Evolutionary conservation across 2,888 invertebrate species (phyloP), one percentile per base, ranked within the genome.

Genomic region (Eudasyphora cyanicolor): DNA sequence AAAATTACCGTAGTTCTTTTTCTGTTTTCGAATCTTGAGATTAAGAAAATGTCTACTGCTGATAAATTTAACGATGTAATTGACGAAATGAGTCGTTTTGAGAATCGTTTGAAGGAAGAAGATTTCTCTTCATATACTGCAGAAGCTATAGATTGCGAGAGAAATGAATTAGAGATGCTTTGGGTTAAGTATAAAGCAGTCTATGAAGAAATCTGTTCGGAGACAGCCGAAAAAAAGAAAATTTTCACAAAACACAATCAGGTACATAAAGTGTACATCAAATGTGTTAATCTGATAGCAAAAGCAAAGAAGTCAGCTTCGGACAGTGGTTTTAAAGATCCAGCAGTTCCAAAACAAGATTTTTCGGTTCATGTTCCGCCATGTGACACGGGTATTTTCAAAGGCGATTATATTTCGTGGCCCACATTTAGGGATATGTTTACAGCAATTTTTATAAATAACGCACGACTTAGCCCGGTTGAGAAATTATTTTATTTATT

Each of bases 351-450:
- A 10, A 57, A 14, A 8, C 2, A 12, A n/a, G 64, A 19, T 0
- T 21, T 21, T 17, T 35, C 38, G 12, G 51, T 79, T 6, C 73
- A 42, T 24, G 21, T 82, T 1, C 64, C 70, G 19, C 70, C 78
- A 4, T 82, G 70, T 54, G 78, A 82, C 17, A 75, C 74, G 1
- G 38, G 60, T 10, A 32, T 54, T 19, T 79, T 79, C 17, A 24
- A 54, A 21, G 78, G 82, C 0, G 57, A 57, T 57, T 82, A 82
- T 27, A 19, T 76, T n/a, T 42, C 57, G 12, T 82, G 82, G 77
- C 77, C 78, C 6, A 69, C 77, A 0, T 82, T 82, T 21, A 57
- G 82, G 19, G 82, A 82, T n/a, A 75, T 82, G 75, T 79, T 82
- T 32, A 76, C 82, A 0, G 82, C 78, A 0, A 51, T 82, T 19